Evolutionary conservation across 1,140 invertebrate genomes (phyloP).

Genomic region (Panagrolaimus sp.): DNA sequence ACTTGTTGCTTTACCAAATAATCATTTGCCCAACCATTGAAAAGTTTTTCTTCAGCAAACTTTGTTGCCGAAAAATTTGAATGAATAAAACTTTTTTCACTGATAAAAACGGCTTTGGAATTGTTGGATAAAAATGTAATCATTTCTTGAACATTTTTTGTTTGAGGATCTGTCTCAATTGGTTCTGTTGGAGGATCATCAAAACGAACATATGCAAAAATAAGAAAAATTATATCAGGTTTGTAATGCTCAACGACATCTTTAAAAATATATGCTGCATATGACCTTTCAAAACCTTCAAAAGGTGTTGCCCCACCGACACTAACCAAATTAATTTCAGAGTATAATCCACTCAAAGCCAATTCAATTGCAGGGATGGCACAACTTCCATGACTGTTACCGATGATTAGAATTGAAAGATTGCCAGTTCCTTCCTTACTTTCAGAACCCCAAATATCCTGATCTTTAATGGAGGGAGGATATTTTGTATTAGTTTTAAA

Average conservation of each 20-base stretch:
- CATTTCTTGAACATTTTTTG: neutral
- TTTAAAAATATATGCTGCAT: neutral
- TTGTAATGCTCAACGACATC: neutral
- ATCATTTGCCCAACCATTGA: slow-evolving; percentile 1
- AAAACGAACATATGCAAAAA: neutral
- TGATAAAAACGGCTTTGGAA: neutral
- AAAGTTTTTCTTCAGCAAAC: neutral
- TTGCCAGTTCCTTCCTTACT: neutral
- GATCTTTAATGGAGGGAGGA: too few species aligned
- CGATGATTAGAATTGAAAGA: neutral
- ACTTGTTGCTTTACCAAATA: neutral
- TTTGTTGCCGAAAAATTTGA: neutral
- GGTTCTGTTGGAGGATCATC: neutral
- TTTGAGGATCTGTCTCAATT: neutral
- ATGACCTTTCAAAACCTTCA: neutral
- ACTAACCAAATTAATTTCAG: neutral
- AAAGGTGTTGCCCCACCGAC: neutral
- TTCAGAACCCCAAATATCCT: too few species aligned
- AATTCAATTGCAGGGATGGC: neutral
- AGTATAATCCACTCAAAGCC: neutral
- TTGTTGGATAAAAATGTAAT: neutral
- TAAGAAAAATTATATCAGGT: neutral
- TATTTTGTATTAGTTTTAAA: too few species aligned
- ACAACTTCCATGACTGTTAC: slow-evolving; percentile 7
- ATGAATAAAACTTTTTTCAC: slow-evolving; percentile 3